Base-by-base conservation (phyloP, 1,140 invertebrate genomes). In the Trigoniulus corallinus region DNA sequence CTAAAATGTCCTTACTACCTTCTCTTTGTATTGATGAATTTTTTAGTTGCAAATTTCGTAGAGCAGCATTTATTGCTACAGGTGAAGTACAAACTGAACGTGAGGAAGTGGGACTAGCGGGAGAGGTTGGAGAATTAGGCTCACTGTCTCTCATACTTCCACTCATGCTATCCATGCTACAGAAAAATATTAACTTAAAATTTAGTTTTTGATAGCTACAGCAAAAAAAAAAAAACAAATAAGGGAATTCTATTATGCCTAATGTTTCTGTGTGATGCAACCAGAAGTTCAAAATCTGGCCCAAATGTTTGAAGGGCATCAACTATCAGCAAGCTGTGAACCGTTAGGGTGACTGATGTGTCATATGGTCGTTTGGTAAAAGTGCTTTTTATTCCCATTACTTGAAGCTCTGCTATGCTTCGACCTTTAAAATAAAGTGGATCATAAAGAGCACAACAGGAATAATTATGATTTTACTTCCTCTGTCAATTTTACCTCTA, bases 231-330 rank as follows among this genome's bases (percentile, higher is more conserved):
- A 13, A 42, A 49, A 15, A 47, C 21, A n/a, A 25, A n/a, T n/a
- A n/a, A n/a, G n/a, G n/a, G n/a, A n/a, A n/a, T n/a, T n/a, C n/a
- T 22, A 20, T 61, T 65, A 63, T 66, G 84, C 82, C 84, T 84
- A 20, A 95, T 81, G 64, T 92, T 84, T 62, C 86, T 86, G 68
- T 95, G 91, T 65, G 88, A 94, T 10, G 91, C 91, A 12, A 94
- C 79, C 1, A 96, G 69, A 4, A 96, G 67, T 63, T 95, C 91
- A 72, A 93, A 97, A 70, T 97, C 91, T 1, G 81, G 79, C 0
- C 92, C 91, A 68, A 88, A 93, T 7, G 84, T 88, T 66, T 97
- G 92, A 55, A 95, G 70, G 41, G 89, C 91, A 72, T 97, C 92
- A 0, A 92, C 91, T 10, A 97, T 64, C 10, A 96, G 70, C 45